These are phyloP conservation scores for pig (Sus scrofa) DNA, from an alignment of 2,113 vertebrate species.

Conservation along the genomic window DNA sequence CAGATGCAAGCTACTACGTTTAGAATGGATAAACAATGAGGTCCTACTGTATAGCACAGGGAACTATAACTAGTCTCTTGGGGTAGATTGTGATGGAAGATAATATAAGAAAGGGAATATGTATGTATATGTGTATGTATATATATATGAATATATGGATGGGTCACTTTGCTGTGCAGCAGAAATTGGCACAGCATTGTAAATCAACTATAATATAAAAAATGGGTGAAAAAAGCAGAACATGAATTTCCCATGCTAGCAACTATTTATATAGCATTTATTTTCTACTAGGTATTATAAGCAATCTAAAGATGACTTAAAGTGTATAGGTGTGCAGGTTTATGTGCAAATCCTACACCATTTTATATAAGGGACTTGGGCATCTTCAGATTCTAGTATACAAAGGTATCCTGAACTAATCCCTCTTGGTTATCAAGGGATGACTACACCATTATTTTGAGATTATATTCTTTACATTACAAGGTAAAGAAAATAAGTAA, in stretches of 20 bases:
- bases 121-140: too few species aligned
- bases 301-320: not conserved
- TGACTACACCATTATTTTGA: too few species aligned
- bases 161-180: too few species aligned
- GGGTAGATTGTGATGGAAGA: too few species aligned
- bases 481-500: not conserved
- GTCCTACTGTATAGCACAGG: too few species aligned
- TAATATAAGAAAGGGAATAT: too few species aligned
- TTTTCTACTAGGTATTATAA: not conserved
- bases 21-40: too few species aligned
- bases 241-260: not conserved
- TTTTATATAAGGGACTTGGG: not conserved
- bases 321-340: not conserved
- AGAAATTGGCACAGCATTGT: too few species aligned
- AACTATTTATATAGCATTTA: not conserved
- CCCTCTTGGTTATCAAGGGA: not conserved
- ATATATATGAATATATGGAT: too few species aligned
- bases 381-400: not conserved
- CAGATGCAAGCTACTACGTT: too few species aligned
- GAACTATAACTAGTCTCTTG: too few species aligned
- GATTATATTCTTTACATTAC: constrained; percentile 4
- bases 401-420: not conserved
- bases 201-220: too few species aligned
- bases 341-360: not conserved
- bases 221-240: not conserved